A percentile compares a stretch with the other conserved stretches of the same genome.
These are phyloP conservation scores for Tinamus major DNA, from an alignment of 2,797 vertebrate genomes.

Conservation along the genomic window DNA sequence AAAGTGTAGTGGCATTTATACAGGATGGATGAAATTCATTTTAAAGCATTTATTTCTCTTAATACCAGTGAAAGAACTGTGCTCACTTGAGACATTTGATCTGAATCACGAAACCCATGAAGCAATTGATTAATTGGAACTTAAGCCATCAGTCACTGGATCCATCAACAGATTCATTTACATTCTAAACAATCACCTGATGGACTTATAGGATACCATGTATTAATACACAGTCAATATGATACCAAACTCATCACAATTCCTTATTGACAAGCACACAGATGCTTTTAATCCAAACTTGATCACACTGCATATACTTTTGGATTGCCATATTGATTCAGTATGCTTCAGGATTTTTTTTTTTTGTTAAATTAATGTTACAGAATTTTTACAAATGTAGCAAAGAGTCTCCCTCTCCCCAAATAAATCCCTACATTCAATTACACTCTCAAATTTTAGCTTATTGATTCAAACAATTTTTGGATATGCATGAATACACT, in stretches of 20 bases:
- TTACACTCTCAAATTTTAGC: neutral
- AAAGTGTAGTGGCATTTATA: constrained; percentile 88
- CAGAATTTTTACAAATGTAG: constrained; percentile 3
- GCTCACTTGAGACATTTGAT: constrained; percentile 96
- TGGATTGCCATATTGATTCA: constrained; percentile 81
- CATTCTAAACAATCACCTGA: constrained; percentile 97
- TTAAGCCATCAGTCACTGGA: constrained; percentile 97
- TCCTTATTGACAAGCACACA: constrained; percentile 85
- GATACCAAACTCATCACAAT: constrained; percentile 82
- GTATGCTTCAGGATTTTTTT: constrained; percentile 84
- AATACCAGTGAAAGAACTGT: constrained; percentile 88
- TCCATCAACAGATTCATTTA: constrained; percentile 95
- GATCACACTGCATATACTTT: constrained; percentile 85
- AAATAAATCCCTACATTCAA: neutral
- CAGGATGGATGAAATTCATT: constrained; percentile 92
- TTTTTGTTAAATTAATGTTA: constrained; percentile 54
- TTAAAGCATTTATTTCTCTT: constrained; percentile 92
- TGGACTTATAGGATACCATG: constrained; percentile 87
- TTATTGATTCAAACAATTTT: neutral
- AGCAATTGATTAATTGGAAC: constrained; percentile 99
- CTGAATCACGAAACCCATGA: constrained; percentile 98
- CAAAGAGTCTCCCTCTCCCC: neutral
- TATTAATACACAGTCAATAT: constrained; percentile 92
- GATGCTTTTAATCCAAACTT: constrained; percentile 85
- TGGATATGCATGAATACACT: neutral